These are phyloP conservation scores for Cataglyphis cursor DNA, from an alignment of 2,888 invertebrate genomes.

Conservation along the genomic window DNA sequence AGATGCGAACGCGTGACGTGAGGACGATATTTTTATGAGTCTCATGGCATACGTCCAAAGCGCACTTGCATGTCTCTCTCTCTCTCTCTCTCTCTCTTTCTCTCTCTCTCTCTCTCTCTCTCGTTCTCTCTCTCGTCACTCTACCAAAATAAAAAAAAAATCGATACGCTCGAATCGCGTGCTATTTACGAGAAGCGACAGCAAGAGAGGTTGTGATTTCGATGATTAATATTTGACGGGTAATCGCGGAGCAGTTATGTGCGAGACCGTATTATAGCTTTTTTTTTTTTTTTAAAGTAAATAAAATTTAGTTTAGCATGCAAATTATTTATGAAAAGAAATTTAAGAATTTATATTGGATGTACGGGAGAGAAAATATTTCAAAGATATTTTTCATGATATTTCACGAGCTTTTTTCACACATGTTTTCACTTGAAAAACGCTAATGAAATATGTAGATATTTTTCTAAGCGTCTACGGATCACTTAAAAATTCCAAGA, in stretches of 20 bases:
- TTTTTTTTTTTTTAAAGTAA: neutral
- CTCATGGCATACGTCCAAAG: slow-evolving; percentile 72
- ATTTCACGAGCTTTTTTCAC: neutral
- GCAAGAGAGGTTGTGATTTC: slow-evolving; percentile 4
- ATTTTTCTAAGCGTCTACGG: neutral
- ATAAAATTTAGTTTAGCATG: neutral
- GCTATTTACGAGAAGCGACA: slow-evolving; percentile 10
- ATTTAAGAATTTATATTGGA: neutral
- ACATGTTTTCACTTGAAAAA: slow-evolving; percentile 6
- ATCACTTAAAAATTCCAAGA: neutral
- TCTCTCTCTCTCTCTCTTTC: slow-evolving; percentile 4
- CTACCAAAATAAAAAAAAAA: slow-evolving; percentile 28
- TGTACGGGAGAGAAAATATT: neutral
- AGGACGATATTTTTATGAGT: slow-evolving; percentile 74
- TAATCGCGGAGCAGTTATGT: neutral
- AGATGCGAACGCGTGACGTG: slow-evolving; percentile 66
- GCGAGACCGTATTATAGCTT: neutral
- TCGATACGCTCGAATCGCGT: slow-evolving; percentile 28
- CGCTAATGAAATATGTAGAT: neutral
- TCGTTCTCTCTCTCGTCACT: neutral
- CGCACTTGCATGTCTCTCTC: slow-evolving; percentile 36
- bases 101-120: neutral
- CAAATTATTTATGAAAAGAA: neutral
- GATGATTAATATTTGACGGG: neutral
- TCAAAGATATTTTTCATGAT: slow-evolving; percentile 19